These are phyloP conservation scores for Aratinga solstitialis DNA, from an alignment of 2,797 vertebrate genomes.

Conservation along the genomic window DNA sequence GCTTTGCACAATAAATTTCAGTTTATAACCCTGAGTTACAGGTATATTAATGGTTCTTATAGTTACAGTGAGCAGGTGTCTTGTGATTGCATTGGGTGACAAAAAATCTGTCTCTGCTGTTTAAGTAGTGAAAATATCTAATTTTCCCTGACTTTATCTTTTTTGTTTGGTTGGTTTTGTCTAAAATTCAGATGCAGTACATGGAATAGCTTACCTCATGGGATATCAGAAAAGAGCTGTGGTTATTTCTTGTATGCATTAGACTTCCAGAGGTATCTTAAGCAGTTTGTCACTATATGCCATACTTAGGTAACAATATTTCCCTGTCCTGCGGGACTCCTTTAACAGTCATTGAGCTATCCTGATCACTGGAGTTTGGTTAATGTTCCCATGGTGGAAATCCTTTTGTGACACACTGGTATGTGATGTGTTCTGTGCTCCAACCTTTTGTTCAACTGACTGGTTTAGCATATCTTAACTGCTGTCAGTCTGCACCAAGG, in stretches of 20 bases:
- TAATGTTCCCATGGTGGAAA: not conserved
- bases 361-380: not conserved
- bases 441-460: not conserved
- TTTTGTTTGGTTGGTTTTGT: not conserved
- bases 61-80: not conserved
- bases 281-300: not conserved
- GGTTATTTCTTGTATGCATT: not conserved
- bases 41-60: not conserved
- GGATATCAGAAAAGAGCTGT: not conserved
- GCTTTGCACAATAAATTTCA: slow-evolving; percentile 5
- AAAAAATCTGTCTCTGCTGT: not conserved
- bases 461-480: not conserved
- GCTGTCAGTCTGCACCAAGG: not conserved
- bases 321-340: not conserved
- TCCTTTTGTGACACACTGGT: not conserved
- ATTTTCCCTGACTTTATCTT: not conserved
- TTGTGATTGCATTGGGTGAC: not conserved
- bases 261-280: not conserved
- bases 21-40: not conserved
- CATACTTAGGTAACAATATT: not conserved
- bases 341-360: not conserved
- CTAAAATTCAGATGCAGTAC: not conserved
- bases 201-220: not conserved
- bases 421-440: not conserved
- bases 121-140: not conserved